Conservation (phyloP, 92 coral and sea anemone species). For the Epizoanthus illoricatus region DNA sequence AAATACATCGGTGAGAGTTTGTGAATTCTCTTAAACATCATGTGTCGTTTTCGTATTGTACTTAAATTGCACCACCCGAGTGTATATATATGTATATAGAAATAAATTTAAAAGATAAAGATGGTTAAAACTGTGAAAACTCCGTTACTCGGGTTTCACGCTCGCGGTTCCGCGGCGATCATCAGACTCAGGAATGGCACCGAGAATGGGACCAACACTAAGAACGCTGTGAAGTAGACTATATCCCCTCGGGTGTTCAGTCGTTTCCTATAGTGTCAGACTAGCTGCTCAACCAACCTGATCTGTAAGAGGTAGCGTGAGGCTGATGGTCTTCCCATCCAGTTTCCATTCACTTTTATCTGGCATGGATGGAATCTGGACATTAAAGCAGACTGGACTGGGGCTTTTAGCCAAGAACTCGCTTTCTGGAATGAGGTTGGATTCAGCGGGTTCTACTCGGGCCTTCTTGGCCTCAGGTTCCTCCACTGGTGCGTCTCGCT, state of each 20-base stretch:
- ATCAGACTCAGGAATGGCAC: too few species aligned
- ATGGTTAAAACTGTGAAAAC: too few species aligned
- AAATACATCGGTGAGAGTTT: too few species aligned
- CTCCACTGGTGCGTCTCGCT: conserved; percentile 73
- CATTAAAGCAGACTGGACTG: conserved; percentile 83
- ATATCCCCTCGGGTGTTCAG: background rate
- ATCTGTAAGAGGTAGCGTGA: conserved; percentile 88
- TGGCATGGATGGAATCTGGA: conserved; percentile 87
- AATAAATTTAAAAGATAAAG: too few species aligned
- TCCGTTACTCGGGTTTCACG: too few species aligned
- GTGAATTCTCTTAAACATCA: too few species aligned
- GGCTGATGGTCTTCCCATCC: conserved; percentile 82
- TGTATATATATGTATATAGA: too few species aligned
- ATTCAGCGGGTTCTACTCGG: conserved; percentile 89
- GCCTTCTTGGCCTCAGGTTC: conserved; percentile 78
- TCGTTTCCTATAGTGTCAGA: background rate
- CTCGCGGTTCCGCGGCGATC: too few species aligned
- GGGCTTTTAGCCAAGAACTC: conserved; percentile 73
- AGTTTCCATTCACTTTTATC: conserved; percentile 96
- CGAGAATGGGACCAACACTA: too few species aligned
- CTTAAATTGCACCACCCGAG: too few species aligned
- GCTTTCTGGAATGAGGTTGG: conserved; percentile 89
- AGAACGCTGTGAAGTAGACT: too few species aligned
- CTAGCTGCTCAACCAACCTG: conserved; percentile 64
- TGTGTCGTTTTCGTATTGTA: too few species aligned